phyloP scores from a whole-genome alignment of 1,140 invertebrate genomes.

The Vanessa tameamea region DNA sequence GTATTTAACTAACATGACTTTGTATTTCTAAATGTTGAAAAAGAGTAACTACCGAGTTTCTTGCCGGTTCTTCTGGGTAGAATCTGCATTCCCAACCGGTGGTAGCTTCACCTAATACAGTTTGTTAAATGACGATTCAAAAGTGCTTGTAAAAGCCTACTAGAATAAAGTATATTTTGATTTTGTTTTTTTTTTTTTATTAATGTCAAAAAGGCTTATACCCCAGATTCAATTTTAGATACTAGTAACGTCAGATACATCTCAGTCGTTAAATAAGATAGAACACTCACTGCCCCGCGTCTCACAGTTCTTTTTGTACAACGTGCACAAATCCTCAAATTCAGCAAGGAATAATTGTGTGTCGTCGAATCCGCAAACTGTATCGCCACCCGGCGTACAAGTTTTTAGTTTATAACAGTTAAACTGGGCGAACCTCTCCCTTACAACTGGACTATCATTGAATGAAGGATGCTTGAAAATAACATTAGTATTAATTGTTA shows the following conservation, averaged over 20 bases:
- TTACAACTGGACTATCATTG: slow-evolving; percentile 12
- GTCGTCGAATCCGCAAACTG: slow-evolving; percentile 52
- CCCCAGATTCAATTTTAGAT: too few relatives aligned
- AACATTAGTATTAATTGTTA: background rate
- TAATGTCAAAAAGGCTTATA: too few relatives aligned
- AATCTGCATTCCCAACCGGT: too few relatives aligned
- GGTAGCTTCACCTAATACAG: too few relatives aligned
- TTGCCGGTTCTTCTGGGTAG: too few relatives aligned
- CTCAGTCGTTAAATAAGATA: slow-evolving; percentile 2
- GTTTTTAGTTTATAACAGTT: slow-evolving; percentile 45
- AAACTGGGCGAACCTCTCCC: slow-evolving; percentile 40
- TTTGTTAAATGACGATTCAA: too few relatives aligned
- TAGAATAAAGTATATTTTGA: too few relatives aligned
- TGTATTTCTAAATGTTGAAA: too few relatives aligned
- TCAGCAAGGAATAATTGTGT: slow-evolving; percentile 35
- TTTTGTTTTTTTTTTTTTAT: too few relatives aligned
- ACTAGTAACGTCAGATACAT: background rate
- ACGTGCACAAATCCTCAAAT: slow-evolving; percentile 51
- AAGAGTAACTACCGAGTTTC: too few relatives aligned
- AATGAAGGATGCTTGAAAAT: slow-evolving; percentile 14
- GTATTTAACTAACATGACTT: too few relatives aligned
- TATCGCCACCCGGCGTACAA: slow-evolving; percentile 38
- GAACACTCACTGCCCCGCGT: slow-evolving; percentile 45
- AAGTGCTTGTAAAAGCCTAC: too few relatives aligned
- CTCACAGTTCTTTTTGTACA: slow-evolving; percentile 51